Evolutionary conservation across 1,140 invertebrate species (phyloP), one percentile per base, ranked within the genome.

Genomic region (Xylocopa sonorina): DNA sequence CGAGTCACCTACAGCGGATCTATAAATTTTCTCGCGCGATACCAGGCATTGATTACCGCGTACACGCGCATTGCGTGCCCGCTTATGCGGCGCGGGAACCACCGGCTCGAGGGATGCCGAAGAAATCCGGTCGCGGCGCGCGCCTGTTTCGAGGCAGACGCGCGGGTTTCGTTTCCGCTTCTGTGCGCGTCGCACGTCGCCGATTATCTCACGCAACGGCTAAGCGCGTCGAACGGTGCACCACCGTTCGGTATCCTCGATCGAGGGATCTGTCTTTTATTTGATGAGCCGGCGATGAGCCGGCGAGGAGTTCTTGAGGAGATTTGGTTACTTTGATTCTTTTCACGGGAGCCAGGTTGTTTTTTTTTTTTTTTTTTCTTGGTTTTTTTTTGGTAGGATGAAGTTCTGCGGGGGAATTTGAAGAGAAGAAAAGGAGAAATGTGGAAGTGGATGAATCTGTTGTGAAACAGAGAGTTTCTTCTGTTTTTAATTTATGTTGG

Each of bases 1-100:
- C 77, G 77, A 78, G 68, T 78, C 68, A 78, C 77, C 77, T 63
- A 73, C 77, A 72, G 77, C 58, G 77, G 77, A 78, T 73, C 77
- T 78, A 78, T 78, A 78, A 78, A 78, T 78, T 78, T 78, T 58
- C 68, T n/a, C n/a, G 38, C 48, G 29, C 57, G 76, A 78, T 78
- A 78, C 46, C 46, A n/a, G n/a, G 27, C 76, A 73, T 78, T 63
- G 76, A 78, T 78, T 78, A 53, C 48, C n/a, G n/a, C 29, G 69
- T 75, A 72, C 72, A 60, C 60, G 71, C 63, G 43, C 71, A 76
- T 74, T 67, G 72, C 78, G 78, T 72, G 78, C 72, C 24, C 9
- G 9, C 38, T n/a, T 9, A 38, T 38, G 38, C 24, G 43, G 24
- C 27, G n/a, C 18, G 5, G 2, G 32, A 21, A 29, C 5, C 3